A percentile compares a stretch with the other conserved stretches of the same genome.
Conservation (phyloP, 2,113 vertebrate genomes). For the Pyrgilauda ruficollis region DNA sequence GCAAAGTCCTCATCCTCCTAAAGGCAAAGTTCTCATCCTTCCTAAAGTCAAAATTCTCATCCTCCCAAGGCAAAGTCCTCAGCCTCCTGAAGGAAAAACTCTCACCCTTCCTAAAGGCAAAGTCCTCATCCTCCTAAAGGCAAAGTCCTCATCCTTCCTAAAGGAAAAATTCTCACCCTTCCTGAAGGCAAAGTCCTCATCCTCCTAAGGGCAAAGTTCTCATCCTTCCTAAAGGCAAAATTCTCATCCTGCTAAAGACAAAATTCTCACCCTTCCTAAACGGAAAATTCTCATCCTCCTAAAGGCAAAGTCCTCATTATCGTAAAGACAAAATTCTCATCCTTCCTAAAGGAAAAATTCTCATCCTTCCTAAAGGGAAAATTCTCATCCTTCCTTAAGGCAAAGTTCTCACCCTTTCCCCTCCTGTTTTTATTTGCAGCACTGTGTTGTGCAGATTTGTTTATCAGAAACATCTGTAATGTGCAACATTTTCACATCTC, state of each 20-base stretch:
- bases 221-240: not conserved
- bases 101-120: not conserved
- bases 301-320: accelerated
- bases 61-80: not conserved
- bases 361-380: not conserved
- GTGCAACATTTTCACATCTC: not conserved
- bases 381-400: not conserved
- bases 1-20: not conserved
- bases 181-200: not conserved
- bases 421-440: not conserved
- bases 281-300: accelerated
- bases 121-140: too few species aligned
- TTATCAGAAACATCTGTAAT: not conserved
- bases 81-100: not conserved
- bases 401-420: not conserved
- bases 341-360: not conserved
- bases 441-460: not conserved
- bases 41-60: not conserved
- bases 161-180: too few species aligned
- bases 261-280: too few species aligned
- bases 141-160: too few species aligned
- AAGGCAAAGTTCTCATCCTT: not conserved
- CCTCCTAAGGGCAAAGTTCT: not conserved
- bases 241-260: not conserved
- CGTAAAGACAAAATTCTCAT: accelerated